Base-by-base conservation (phyloP, 2,888 invertebrate species). In the Netelia inedita region DNA sequence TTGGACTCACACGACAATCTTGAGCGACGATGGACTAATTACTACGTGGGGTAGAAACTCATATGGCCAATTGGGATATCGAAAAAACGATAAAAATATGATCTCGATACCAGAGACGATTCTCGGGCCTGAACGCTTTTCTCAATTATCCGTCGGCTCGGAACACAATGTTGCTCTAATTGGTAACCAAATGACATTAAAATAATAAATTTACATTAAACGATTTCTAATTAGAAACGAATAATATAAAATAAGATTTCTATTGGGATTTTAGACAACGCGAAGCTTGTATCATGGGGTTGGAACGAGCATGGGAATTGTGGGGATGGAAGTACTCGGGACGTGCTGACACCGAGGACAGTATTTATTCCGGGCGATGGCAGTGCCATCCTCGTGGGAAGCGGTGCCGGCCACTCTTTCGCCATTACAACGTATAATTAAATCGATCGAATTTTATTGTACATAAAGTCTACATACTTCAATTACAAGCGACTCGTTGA, bases 251-350 rank as follows among this genome's bases (percentile, higher is more conserved):
- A 57, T 57, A 59, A 23, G 11, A 59, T 59, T 35, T 11, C 23
- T 72, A 5, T 9, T 59, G n/a, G 11, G 6, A 21, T 79, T 72
- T 95, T 95, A 88, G 95, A 94, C 85, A 95, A 96, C 80, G 96
- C 96, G 46, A 94, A 95, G 69, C 92, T 98, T 6, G 96, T 96
- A 91, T 95, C 96, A 21, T 98, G 98, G 98, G 98, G 98, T 0
- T 98, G 98, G 98, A 98, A 98, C 94, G 98, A 98, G 91, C 98
- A 98, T 94, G 97, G 97, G 55, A 98, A 97, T 92, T 98, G 98
- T 90, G 98, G 98, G 75, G 96, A 95, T 88, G 96, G 95, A 75
- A 93, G 93, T 85, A 94, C 92, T 41, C 91, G 93, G 72, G 94
- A 95, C 89, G 93, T 95, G 53, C 87, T 92, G 66, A 88, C 91